Evolutionary conservation across 2,113 vertebrate genomes (phyloP).

Genomic region (Osmerus eperlanus): DNA sequence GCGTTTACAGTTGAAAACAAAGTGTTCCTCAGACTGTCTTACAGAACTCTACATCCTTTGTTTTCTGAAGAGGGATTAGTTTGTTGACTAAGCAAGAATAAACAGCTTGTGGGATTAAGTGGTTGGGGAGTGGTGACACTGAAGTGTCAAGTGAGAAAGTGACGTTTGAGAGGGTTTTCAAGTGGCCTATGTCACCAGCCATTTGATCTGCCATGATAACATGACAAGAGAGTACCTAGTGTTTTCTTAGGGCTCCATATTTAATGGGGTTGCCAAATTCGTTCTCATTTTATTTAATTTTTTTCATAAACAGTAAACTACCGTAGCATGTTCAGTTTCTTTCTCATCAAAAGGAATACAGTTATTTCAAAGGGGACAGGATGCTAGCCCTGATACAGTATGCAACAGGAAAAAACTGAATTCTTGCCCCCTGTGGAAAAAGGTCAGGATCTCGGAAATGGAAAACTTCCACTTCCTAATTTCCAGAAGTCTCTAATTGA

Average conservation of each 20-base stretch:
- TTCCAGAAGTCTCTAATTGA: constrained; percentile 50
- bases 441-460: constrained; percentile 7
- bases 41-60: neutral
- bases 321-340: neutral
- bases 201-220: constrained; percentile 26
- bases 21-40: too few species aligned
- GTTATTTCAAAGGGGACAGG: neutral
- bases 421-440: neutral
- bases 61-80: constrained; percentile 6
- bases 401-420: neutral
- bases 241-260: constrained; percentile 10
- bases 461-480: constrained; percentile 23
- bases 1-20: too few species aligned
- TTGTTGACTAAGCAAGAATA: constrained; percentile 13
- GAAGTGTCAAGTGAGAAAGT: constrained; percentile 46
- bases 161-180: constrained; percentile 28
- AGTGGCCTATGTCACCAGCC: constrained; percentile 11
- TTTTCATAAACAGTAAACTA: neutral
- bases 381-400: neutral
- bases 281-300: too few species aligned
- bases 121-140: constrained; percentile 10
- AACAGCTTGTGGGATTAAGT: constrained; percentile 36
- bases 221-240: constrained; percentile 20
- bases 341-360: neutral
- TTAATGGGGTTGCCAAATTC: too few species aligned